A percentile compares a stretch with the other conserved stretches of the same genome.
phyloP scores from a whole-genome alignment of 2,797 vertebrate species.

The Typhlichthys subterraneus region DNA sequence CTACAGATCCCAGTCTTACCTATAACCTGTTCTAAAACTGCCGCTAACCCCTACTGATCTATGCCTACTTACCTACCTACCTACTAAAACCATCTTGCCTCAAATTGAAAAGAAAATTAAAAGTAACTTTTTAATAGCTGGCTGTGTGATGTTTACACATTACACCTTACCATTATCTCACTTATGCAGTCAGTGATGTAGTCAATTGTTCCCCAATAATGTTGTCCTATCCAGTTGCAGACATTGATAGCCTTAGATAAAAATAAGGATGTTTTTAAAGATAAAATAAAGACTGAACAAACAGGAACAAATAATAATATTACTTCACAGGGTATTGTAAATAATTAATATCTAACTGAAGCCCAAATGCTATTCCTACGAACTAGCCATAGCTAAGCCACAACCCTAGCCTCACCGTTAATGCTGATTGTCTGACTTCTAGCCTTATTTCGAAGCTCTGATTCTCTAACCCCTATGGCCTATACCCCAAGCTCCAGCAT shows the following conservation, averaged over 20 bases:
- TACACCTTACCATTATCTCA: too few species aligned
- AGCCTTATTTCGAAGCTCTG: neutral
- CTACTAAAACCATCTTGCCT: neutral
- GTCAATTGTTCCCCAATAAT: too few species aligned
- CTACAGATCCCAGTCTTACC: too few species aligned
- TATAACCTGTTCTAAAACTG: too few species aligned
- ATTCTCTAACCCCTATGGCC: neutral
- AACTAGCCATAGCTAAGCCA: neutral
- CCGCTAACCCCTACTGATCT: too few species aligned
- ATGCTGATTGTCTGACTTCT: neutral
- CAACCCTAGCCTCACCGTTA: neutral
- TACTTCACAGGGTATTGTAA: constrained; percentile 35
- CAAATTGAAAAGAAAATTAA: neutral
- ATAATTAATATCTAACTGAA: constrained; percentile 2
- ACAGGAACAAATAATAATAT: constrained; percentile 11
- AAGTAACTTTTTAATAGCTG: constrained; percentile 23
- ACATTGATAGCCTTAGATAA: too few species aligned
- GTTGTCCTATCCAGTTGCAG: too few species aligned
- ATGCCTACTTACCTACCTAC: too few species aligned
- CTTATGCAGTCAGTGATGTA: too few species aligned
- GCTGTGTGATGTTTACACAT: neutral
- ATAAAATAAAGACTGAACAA: constrained; percentile 4
- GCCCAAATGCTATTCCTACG: too few species aligned
- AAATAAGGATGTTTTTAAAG: too few species aligned
- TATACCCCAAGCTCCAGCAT: constrained; percentile 11